A percentile compares a stretch with the other conserved stretches of the same genome.
Conservation (phyloP, 2,888 invertebrate species). For the Eupsilia transversa region DNA sequence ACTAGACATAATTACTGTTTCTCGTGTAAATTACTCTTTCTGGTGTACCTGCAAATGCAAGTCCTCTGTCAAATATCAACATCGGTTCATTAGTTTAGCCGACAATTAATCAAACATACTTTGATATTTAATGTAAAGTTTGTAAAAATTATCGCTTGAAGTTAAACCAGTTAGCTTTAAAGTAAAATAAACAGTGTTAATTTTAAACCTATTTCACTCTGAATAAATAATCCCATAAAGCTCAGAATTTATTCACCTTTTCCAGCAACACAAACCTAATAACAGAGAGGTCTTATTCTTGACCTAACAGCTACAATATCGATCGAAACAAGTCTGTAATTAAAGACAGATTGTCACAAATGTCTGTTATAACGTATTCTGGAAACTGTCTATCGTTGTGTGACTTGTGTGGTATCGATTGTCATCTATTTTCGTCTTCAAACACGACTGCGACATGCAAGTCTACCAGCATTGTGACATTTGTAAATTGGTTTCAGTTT, state of each 20-base stretch:
- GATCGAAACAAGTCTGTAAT: conserved; percentile 16
- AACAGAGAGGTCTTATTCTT: conserved; percentile 8
- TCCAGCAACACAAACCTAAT: conserved; percentile 3
- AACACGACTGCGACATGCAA: conserved; percentile 48
- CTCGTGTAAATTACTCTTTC: too few species aligned
- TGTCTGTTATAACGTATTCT: conserved; percentile 40
- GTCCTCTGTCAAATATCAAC: not conserved
- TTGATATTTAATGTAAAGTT: too few species aligned
- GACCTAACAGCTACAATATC: conserved; percentile 18
- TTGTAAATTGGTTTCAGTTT: conserved; percentile 54
- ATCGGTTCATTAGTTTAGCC: rapidly evolving
- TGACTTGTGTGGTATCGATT: conserved; percentile 55
- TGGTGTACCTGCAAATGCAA: not conserved
- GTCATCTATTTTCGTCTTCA: conserved; percentile 64
- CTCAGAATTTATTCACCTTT: conserved; percentile 19
- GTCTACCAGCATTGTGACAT: conserved; percentile 34
- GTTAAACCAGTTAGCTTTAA: too few species aligned
- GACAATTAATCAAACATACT: too few species aligned
- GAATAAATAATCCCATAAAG: conserved; percentile 16
- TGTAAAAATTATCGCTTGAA: not conserved
- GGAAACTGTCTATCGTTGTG: conserved; percentile 18
- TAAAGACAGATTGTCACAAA: conserved; percentile 46
- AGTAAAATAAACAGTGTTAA: not conserved
- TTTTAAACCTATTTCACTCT: not conserved
- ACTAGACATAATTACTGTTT: too few species aligned